Base-by-base conservation (phyloP, 2,888 invertebrate species). In the Nowickia ferox region DNA sequence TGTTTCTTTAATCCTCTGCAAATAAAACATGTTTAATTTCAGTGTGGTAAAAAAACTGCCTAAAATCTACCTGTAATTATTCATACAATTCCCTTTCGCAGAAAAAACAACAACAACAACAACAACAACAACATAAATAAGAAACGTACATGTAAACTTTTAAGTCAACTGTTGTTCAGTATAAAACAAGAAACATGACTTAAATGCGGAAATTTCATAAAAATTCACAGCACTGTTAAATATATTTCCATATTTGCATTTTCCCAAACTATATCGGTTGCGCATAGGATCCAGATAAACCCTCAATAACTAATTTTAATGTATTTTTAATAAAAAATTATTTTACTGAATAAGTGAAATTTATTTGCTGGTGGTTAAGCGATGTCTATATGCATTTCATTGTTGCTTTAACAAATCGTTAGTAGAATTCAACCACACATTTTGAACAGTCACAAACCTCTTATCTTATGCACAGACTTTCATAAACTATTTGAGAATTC, bases 91-190 rank as follows among this genome's bases (percentile, higher is more conserved):
- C 57, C 65, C 48, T 72, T 80, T 65, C 55, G 22, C 51, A 59
- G 42, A 69, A 66, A 66, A 42, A 51, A 63, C 2, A 75, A 15
- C 6, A 66, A 38, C 40, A 40, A 40, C 5, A 30, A 44, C 3
- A 51, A 63, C 2, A 75, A 15, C 6, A 66, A 38, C 40, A 40
- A 40, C 5, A 30, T 30, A 53, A 55, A 19, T 9, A 9, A 42
- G 65, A 77, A 83, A 72, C 83, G 83, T 83, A 66, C 83, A 77
- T 66, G 77, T 77, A 77, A 83, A 77, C 30, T 66, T 81, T 77
- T 59, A 77, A 59, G 77, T 77, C 77, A 83, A 77, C 51, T 71
- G 76, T 72, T 77, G 65, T 57, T 71, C 51, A 71, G 77, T 65
- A 57, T 42, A 48, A 66, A 66, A 72, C 48, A 30, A 19, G 55